These are phyloP conservation scores for Hirtodrosophila confusa DNA, from an alignment of 2,888 invertebrate genomes.

Conservation along the genomic window DNA sequence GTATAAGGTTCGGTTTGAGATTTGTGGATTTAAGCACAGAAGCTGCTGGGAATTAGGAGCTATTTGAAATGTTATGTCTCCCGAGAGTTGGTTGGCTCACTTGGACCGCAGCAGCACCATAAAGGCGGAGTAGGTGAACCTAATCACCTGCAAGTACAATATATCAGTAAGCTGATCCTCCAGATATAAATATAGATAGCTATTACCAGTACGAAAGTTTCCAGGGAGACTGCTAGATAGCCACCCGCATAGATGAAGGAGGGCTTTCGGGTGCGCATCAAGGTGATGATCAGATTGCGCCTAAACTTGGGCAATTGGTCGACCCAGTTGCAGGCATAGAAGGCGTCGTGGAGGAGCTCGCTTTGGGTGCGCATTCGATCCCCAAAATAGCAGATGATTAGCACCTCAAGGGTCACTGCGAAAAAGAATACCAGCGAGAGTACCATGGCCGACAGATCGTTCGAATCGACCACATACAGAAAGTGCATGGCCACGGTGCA, in stretches of 20 bases:
- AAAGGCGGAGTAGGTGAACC: constrained; percentile 75
- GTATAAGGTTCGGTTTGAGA: no score
- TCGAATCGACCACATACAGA: constrained; percentile 82
- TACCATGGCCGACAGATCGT: constrained; percentile 70
- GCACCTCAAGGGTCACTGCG: constrained; percentile 85
- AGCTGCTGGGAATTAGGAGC: no score
- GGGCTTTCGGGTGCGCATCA: constrained; percentile 85
- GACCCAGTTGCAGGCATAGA: constrained; percentile 86
- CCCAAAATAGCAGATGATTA: constrained; percentile 86
- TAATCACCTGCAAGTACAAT: constrained; percentile 81
- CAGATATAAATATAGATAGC: neutral
- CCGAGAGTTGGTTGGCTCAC: no score
- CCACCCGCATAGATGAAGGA: constrained; percentile 85
- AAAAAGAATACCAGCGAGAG: constrained; percentile 83
- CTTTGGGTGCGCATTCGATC: constrained; percentile 85
- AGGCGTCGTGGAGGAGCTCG: constrained; percentile 84
- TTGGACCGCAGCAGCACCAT: constrained; percentile 63
- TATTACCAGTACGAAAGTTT: constrained; percentile 85
- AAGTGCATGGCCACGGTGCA: constrained; percentile 85
- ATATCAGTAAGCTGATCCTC: neutral
- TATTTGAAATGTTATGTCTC: no score
- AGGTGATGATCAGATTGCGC: constrained; percentile 84
- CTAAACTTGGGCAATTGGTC: constrained; percentile 85
- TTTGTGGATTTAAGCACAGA: no score
- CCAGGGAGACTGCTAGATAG: constrained; percentile 85